Evolutionary conservation across 2,797 vertebrate species (phyloP).

Genomic region (Australoheros facetus): DNA sequence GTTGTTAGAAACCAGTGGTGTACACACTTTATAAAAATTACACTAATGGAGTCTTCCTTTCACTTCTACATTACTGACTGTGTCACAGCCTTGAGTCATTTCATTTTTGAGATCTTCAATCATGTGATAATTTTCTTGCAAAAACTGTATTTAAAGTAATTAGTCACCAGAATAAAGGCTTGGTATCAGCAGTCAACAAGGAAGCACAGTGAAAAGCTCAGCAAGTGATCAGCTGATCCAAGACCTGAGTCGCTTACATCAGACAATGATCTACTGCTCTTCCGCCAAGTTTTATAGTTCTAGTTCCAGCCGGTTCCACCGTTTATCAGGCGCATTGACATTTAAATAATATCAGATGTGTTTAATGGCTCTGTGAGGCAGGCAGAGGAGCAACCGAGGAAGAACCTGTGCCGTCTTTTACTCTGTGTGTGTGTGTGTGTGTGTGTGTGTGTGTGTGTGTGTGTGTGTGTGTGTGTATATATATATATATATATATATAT

Average conservation of each 20-base stretch:
- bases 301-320: background rate
- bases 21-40: background rate
- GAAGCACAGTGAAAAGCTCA: background rate
- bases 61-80: background rate
- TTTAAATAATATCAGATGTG: background rate
- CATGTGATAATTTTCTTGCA: background rate
- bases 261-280: slow-evolving; percentile 1
- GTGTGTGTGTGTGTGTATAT: too few relatives aligned
- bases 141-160: background rate
- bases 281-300: background rate
- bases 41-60: background rate
- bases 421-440: too few relatives aligned
- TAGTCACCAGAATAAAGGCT: background rate
- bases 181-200: background rate
- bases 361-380: background rate
- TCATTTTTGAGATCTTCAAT: background rate
- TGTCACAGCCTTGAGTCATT: background rate
- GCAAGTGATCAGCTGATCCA: slow-evolving; percentile 54
- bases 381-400: background rate
- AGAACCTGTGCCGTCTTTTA: background rate
- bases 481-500: too few relatives aligned
- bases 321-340: background rate
- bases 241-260: slow-evolving; percentile 32
- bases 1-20: background rate
- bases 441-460: too few relatives aligned